Base-by-base conservation (phyloP, 2,113 vertebrate species). In the human region DNA sequence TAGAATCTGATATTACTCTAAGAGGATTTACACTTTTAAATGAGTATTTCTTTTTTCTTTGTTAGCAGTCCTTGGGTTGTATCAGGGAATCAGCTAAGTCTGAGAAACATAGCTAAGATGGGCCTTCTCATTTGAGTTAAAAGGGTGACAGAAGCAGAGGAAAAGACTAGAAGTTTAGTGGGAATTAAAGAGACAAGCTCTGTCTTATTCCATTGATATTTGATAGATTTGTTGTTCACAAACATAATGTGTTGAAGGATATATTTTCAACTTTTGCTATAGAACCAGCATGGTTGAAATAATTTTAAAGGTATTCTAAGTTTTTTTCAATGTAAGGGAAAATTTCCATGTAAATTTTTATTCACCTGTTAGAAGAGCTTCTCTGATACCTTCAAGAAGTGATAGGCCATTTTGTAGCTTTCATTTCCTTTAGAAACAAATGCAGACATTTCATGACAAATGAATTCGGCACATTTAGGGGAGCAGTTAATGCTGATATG, bases 1-100 rank as follows among this genome's bases (percentile, higher is more conserved):
- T 92, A 84, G 98, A 98, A 98, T 97, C 97, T 98, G 94, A 90
- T 70, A 55, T 97, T 93, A 96, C 97, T 98, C 98, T 98, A 98
- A 98, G 94, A 98, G 97, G 98, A 98, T 97, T 98, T 83, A 43
- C 93, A 97, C 96, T 98, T 98, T 97, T 97, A 98, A 98, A 99
- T 82, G 45, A 89, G 18, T n/a, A 1, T 35, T n/a, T 87, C 66
- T 83, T 9, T 14, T 52, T 66, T 52, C 12, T 23, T 25, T 70
- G 83, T 93, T 32, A 76, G 35, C 22, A 61, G 64, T 91, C 90
- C 85, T 66, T 57, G 40, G 48, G 22, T 59, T 87, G 18, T 43
- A 57, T 78, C 48, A 86, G 78, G 32, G 50, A 93, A 73, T 75
- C 70, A 75, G 75, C 55, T 66, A 92, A 89, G 22, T 90, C 45